A percentile compares a stretch with the other conserved stretches of the same genome.
Conservation (phyloP, 2,888 invertebrate species). For the Horisme vitalbata region DNA sequence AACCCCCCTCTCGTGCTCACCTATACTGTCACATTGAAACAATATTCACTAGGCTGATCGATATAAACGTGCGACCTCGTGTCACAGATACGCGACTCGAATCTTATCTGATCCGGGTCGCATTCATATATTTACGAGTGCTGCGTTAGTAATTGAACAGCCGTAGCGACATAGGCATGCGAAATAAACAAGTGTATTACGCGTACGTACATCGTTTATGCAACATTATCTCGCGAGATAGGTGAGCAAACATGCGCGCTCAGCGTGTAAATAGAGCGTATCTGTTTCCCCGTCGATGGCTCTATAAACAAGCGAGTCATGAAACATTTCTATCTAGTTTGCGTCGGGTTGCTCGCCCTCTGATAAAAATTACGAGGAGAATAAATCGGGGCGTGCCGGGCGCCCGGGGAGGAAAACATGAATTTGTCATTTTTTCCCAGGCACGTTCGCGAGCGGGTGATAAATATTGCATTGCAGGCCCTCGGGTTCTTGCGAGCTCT, state of each 20-base stretch:
- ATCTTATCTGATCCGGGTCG: conserved; percentile 26
- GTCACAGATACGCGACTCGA: conserved; percentile 49
- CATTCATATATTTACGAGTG: conserved; percentile 39
- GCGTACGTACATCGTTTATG: conserved; percentile 58
- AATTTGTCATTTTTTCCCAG: conserved; percentile 82
- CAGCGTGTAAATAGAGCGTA: conserved; percentile 71
- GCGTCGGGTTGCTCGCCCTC: conserved; percentile 66
- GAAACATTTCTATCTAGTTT: conserved; percentile 78
- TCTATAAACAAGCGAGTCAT: conserved; percentile 79
- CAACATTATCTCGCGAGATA: conserved; percentile 75
- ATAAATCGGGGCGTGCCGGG: conserved; percentile 67
- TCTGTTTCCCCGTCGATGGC: conserved; percentile 76
- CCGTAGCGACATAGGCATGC: conserved; percentile 51
- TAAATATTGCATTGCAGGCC: conserved; percentile 80
- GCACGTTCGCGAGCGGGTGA: conserved; percentile 77
- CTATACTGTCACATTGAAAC: conserved; percentile 67
- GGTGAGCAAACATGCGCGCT: conserved; percentile 66
- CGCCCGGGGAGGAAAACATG: conserved; percentile 64
- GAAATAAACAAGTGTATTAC: conserved; percentile 57
- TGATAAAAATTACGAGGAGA: conserved; percentile 76
- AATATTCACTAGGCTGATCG: conserved; percentile 70
- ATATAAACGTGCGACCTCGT: conserved; percentile 54
- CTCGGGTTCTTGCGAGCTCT: conserved; percentile 40
- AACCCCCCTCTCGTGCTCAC: conserved; percentile 53
- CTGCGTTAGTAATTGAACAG: conserved; percentile 56